Base-by-base conservation (phyloP, 37 sponge, comb jelly and placozoan genomes). In the Aphrocallistes beatrix region DNA sequence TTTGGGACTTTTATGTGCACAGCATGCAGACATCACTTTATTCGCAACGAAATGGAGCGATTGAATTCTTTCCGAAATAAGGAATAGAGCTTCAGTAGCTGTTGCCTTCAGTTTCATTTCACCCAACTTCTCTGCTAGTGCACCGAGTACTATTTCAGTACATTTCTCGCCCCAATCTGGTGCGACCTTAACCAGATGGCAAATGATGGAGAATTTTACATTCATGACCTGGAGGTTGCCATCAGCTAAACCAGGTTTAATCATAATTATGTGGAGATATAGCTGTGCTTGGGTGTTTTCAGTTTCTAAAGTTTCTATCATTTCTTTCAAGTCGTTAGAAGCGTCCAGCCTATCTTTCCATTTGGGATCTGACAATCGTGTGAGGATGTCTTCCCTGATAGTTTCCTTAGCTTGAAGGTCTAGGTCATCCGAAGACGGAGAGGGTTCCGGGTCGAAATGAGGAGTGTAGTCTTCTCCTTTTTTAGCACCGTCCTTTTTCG, bases 241-340 rank as follows among this genome's bases (percentile, higher is more conserved):
- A 83, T 96, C 97, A 51, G 94, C 94, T 91, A 91, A 96, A 1
- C 97, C 97, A 37, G 97, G 97, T 81, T 96, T 96, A 81, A 82
- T 85, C 36, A 84, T 91, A 30, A 96, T 60, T 37, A 94, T 60
- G 37, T 94, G 92, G 38, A 91, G 32, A 36, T 89, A 91, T 25
- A 94, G 85, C 32, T 92, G 85, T 38, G 95, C 89, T 50, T 94
- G 85, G 83, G 92, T 86, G 23, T 92, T 85, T 16, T 51, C 91
- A 39, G 87, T 50, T 37, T 86, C 1, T 39, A 88, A 49, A 19
- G 39, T 82, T 82, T 37, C 47, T 28, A 82, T 28, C 16, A 92
- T 89, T 87, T 89, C 40, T 48, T 94, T 86, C 38, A 94, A 81
- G 37, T 86, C 81, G 17, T 88, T 92, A 86, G 87, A 89, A 9